Base-by-base conservation (phyloP, 2,888 invertebrate genomes). In the Herminia tarsipennalis region DNA sequence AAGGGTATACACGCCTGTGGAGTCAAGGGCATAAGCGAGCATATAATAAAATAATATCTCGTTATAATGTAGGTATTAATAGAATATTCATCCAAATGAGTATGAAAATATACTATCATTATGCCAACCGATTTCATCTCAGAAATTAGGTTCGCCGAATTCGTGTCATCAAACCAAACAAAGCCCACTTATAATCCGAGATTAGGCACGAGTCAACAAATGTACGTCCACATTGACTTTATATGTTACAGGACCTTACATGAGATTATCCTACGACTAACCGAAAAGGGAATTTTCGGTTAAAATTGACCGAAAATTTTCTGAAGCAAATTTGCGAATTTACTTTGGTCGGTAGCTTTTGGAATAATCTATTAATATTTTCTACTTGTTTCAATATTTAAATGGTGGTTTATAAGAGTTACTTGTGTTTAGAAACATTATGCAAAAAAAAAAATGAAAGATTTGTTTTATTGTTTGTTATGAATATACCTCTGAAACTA, bases 121-220 rank as follows among this genome's bases (percentile, higher is more conserved):
- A 24, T 10, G 12, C 17, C 34, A 40, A 30, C 40, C 25, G 33
- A 36, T 49, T 32, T 29, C 38, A 28, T 41, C 27, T 39, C 39
- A 30, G 33, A 38, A 59, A 36, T 42, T 38, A 39, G 29, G 5
- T 27, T 32, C 30, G 41, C 36, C 21, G 25, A 55, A 32, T 24
- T 35, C 38, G 24, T 42, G n/a, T 28, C 16, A 37, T 25, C 17
- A 32, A n/a, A 20, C 28, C 42, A 47, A 56, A 59, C 60, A 59
- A 56, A 48, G 43, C 33, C 44, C 22, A 17, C 29, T 48, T 38
- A 39, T 53, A 53, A 56, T 48, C 53, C 33, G 10, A 41, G 61
- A 56, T 60, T 56, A 56, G 32, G 36, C 29, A 25, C 27, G 4
- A 18, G 27, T 22, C 14, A 38, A 25, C 30, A 30, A 9, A 21